These are phyloP conservation scores for Chaetophractus vellerosus DNA, from an alignment of 2,797 vertebrate genomes.

Conservation along the genomic window DNA sequence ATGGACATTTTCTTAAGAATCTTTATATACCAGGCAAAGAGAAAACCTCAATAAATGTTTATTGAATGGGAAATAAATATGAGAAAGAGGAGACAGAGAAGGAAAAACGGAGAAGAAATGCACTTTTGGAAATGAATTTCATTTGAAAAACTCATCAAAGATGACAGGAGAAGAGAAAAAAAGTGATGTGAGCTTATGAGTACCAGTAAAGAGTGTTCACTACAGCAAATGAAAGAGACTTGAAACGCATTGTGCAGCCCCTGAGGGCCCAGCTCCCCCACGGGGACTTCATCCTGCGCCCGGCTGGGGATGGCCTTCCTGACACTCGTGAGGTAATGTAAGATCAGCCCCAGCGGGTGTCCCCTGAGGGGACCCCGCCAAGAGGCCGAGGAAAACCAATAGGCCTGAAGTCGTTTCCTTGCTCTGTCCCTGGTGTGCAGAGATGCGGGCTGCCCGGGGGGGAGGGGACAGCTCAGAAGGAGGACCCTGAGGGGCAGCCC, in stretches of 20 bases:
- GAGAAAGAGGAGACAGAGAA: too few relatives aligned
- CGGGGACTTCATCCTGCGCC: neutral
- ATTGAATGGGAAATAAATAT: neutral
- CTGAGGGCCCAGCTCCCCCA: neutral
- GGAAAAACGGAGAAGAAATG: too few relatives aligned
- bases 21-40: neutral
- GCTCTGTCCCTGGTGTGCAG: too few relatives aligned
- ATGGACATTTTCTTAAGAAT: neutral
- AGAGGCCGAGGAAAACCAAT: neutral
- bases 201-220: neutral
- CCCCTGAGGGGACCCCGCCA: neutral
- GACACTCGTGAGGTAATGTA: neutral
- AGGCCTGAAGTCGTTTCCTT: neutral
- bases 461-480: too few relatives aligned
- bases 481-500: too few relatives aligned
- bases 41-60: neutral
- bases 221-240: too few relatives aligned
- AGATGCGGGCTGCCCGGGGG: too few relatives aligned
- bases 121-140: neutral
- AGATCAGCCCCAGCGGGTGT: neutral
- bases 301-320: neutral
- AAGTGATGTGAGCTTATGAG: neutral
- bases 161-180: neutral
- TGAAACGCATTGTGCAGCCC: too few relatives aligned
- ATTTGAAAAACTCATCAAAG: neutral